These are phyloP conservation scores for Phthorimaea operculella DNA, from an alignment of 1,140 invertebrate genomes.

Conservation along the genomic window DNA sequence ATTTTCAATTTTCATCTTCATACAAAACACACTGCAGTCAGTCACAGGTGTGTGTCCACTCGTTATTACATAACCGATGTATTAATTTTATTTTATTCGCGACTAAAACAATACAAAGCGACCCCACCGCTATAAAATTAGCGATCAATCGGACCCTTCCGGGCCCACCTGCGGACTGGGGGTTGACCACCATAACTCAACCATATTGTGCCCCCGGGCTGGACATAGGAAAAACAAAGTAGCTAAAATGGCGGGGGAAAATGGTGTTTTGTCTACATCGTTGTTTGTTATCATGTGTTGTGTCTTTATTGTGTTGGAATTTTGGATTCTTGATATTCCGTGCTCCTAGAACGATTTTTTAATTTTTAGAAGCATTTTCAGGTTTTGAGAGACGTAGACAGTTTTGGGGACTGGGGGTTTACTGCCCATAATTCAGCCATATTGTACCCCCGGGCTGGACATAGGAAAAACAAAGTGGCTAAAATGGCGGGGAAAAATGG, in stretches of 20 bases:
- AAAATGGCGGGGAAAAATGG: constrained; percentile 1
- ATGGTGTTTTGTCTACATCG: no score
- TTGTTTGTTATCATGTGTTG: no score
- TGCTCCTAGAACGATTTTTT: no score
- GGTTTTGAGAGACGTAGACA: no score
- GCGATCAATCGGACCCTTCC: constrained; percentile 50
- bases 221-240: constrained; percentile 31
- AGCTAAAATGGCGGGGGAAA: constrained; percentile 11
- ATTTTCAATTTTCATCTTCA: no score
- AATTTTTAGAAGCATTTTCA: no score
- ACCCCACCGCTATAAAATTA: constrained; percentile 37
- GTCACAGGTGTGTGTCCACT: no score
- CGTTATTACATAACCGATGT: not conserved
- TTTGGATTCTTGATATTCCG: no score
- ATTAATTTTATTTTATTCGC: constrained; percentile 2
- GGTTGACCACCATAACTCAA: constrained; percentile 51
- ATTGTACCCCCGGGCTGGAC: constrained; percentile 41
- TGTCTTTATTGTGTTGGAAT: no score
- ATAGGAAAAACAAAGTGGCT: constrained; percentile 32
- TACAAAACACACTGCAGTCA: no score
- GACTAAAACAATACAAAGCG: constrained; percentile 21
- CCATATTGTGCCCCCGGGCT: constrained; percentile 45
- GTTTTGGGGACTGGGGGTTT: constrained; percentile 33
- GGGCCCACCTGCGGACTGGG: constrained; percentile 20
- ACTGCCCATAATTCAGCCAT: constrained; percentile 51